Base-by-base conservation (phyloP, 1,140 invertebrate species). In the Popillia japonica region DNA sequence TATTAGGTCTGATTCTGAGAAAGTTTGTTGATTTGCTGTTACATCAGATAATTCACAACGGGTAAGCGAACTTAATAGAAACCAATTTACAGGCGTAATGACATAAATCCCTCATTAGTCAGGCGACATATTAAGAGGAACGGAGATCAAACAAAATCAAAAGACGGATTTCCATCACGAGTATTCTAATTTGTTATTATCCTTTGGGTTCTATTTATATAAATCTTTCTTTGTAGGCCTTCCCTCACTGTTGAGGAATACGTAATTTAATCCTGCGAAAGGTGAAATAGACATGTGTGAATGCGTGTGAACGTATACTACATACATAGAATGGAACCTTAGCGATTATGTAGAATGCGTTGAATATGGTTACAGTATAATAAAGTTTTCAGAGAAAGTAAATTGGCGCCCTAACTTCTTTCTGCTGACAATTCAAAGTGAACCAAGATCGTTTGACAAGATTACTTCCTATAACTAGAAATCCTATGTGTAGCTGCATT, bases 101-200 rank as follows among this genome's bases (percentile, higher is more conserved):
- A 68, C 61, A 68, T 55, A 68, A 68, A 68, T 68, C 61, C 27
- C 27, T 17, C 22, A 34, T 68, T 68, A 68, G 27, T 68, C 61
- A 68, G 61, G 27, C 22, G 27, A 68, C 27, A 27, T 23, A 22
- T 22, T 27, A 68, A 68, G 61, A 68, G 20, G 27, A 27, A 20
- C 9, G 0, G 11, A 17, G 17, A n/a, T 55, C 14, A 48, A 7
- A 3, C 44, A n/a, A 48, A 48, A 48, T 10, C 48, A 17, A 55
- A 9, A 17, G 48, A n/a, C n/a, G 48, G 0, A 17, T 17, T 55
- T 55, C 17, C 17, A n/a, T n/a, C 14, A 6, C 17, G 48, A n/a
- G 17, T 55, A 17, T 7, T 14, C 48, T 55, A n/a, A 55, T 55
- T 55, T 55, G 48, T 55, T 55, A 17, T 14, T n/a, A 55, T 55